A percentile compares a stretch with the other conserved stretches of the same genome.
Evolutionary conservation across 2,113 vertebrate species (phyloP).

Genomic region (Fukomys damarensis): DNA sequence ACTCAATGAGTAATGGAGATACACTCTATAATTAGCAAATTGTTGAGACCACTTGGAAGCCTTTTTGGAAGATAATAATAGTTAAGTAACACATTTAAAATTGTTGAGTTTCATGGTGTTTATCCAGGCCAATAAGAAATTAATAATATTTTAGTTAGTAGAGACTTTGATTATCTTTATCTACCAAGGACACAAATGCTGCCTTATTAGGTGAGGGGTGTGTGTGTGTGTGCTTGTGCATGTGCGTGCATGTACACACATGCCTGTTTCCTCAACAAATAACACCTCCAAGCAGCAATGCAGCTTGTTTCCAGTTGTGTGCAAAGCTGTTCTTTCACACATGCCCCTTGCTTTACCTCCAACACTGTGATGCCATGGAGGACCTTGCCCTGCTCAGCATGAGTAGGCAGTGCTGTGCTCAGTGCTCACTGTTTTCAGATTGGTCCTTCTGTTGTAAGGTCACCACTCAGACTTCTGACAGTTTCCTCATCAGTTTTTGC

Average conservation of each 20-base stretch:
- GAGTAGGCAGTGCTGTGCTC: fast-evolving
- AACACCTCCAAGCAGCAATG: fast-evolving
- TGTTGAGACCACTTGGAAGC: background rate
- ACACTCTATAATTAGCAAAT: background rate
- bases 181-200: background rate
- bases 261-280: background rate
- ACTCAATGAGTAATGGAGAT: background rate
- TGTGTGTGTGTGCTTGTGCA: background rate
- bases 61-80: constrained; percentile 24
- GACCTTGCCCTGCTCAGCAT: fast-evolving
- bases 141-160: constrained; percentile 39
- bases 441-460: background rate
- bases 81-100: background rate
- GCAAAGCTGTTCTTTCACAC: fast-evolving
- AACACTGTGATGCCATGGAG: fast-evolving
- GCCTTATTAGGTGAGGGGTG: background rate
- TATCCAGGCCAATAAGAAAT: constrained; percentile 6
- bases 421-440: fast-evolving
- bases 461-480: background rate
- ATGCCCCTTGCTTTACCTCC: fast-evolving
- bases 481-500: background rate
- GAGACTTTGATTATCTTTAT: background rate
- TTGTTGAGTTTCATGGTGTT: background rate
- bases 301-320: fast-evolving
- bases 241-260: background rate